phyloP scores from a whole-genome alignment of 2,797 vertebrate species.

The Saxicola maurus region DNA sequence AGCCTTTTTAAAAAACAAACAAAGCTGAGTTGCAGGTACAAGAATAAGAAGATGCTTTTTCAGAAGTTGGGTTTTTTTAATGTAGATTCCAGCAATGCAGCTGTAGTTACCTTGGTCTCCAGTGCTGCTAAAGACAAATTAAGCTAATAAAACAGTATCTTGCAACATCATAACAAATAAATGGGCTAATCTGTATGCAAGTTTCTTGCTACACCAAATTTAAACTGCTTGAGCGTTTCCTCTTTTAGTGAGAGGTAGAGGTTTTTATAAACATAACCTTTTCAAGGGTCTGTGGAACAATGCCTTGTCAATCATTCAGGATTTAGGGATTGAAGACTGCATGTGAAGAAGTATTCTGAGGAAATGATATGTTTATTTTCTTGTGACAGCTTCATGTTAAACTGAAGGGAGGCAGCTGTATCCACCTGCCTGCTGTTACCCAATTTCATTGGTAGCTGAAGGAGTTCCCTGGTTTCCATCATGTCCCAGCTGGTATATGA shows the following conservation, averaged over 20 bases:
- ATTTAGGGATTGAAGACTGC: not conserved
- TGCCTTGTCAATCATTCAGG: not conserved
- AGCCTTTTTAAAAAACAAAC: not conserved
- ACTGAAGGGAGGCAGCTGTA: not conserved
- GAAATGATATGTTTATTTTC: not conserved
- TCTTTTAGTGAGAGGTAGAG: not conserved
- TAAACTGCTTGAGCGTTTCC: not conserved
- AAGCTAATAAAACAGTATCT: slow-evolving; percentile 57
- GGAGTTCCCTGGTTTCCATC: not conserved
- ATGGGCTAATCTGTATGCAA: slow-evolving; percentile 34
- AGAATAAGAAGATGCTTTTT: not conserved
- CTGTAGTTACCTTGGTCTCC: slow-evolving; percentile 58
- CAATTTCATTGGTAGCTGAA: not conserved
- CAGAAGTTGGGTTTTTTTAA: not conserved
- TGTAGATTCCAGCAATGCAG: not conserved
- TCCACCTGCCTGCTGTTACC: not conserved
- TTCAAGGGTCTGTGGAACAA: not conserved
- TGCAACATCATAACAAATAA: slow-evolving; percentile 20
- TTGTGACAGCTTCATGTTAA: not conserved
- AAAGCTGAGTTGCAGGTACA: not conserved
- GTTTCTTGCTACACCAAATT: not conserved
- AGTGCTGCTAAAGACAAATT: slow-evolving; percentile 44
- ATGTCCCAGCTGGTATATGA: not conserved
- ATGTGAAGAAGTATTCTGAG: not conserved
- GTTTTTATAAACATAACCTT: not conserved